Evolutionary conservation across 2,888 invertebrate genomes (phyloP), one percentile per base, ranked within the genome.

Genomic region (Cactoblastis cactorum): DNA sequence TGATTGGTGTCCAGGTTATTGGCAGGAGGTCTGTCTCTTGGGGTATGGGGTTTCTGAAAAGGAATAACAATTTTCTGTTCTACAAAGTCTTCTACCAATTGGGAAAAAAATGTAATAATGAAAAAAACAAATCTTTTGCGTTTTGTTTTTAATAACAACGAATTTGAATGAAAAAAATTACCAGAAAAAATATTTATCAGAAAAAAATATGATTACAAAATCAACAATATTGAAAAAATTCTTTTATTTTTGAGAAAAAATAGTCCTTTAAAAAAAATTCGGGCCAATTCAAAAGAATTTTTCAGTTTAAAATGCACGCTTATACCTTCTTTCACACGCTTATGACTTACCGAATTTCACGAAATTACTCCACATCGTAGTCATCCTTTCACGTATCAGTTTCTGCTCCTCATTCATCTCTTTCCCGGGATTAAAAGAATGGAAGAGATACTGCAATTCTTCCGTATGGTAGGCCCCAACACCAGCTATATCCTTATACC

Each of bases 41-140:
- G 0, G 78, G 78, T 0, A 77, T 80, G 1, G 84, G 83, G 34
- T 82, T 68, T 1, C 83, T 83, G 68, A 8, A 67, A 69, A 33
- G 49, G 1, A 14, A 15, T 12, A 6, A 47, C 3, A 4, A 22
- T 22, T 4, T 22, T 22, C 3, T 4, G 5, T 22, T 22, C 22
- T 22, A 4, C 22, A 3, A 5, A 4, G 3, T 4, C 22, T 22
- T 3, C 3, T 22, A 22, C 3, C 5, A 22, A 22, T 22, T 22
- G 22, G 5, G 3, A 22, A 5, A n/a, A n/a, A n/a, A n/a, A n/a
- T n/a, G n/a, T n/a, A n/a, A n/a, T n/a, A n/a, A n/a, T n/a, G n/a
- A n/a, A n/a, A n/a, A n/a, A n/a, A n/a, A n/a, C n/a, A n/a, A n/a
- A n/a, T n/a, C n/a, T n/a, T n/a, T n/a, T n/a, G n/a, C n/a, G n/a